Evolutionary conservation across 64 coral and sea anemone species (phyloP), one percentile per base, ranked within the genome.

Genomic region (Porites lutea): DNA sequence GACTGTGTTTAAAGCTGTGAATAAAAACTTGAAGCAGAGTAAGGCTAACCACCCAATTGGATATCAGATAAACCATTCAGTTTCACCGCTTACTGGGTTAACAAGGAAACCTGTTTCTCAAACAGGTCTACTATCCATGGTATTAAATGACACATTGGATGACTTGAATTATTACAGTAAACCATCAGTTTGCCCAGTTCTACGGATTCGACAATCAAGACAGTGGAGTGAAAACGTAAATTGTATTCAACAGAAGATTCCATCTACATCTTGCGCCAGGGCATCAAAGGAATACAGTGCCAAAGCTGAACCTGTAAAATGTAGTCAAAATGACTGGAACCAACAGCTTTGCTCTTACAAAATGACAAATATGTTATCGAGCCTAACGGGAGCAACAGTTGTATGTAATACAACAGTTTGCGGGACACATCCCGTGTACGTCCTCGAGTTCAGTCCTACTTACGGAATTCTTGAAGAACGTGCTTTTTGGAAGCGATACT

Each of bases 401-500:
- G 9, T 14, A 2, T 93, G 91, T 51, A 51, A 93, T 53, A 51
- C 75, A 27, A 52, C 82, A 65, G 9, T 50, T 23, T 93, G 91
- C 65, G 91, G 91, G 21, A 58, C n/a, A 13, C 86, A 93, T 87
- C 74, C 91, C 8, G 91, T 93, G 3, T 81, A 93, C 49, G 71
- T 93, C 1, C 52, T 93, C 1, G 61, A 54, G 44, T 54, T 87
- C 19, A 85, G 85, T 66, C 43, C 72, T 51, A 52, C 62, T 52
- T 93, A 55, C 27, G 91, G 91, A 27, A 93, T 93, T 21, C 71
- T 93, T 52, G 16, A 70, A 47, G 71, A 76, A 20, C 3, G 74
- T 0, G 12, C 59, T 20, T 67, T 54, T 2, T 93, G 91, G 91
- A 55, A 87, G 60, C 82, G 85, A 3, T 93, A 87, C 8, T 8